Evolutionary conservation across 35 echinoderm and acorn worm species (phyloP), one percentile per base, ranked within the genome.

Genomic region (Apostichopus californicus): DNA sequence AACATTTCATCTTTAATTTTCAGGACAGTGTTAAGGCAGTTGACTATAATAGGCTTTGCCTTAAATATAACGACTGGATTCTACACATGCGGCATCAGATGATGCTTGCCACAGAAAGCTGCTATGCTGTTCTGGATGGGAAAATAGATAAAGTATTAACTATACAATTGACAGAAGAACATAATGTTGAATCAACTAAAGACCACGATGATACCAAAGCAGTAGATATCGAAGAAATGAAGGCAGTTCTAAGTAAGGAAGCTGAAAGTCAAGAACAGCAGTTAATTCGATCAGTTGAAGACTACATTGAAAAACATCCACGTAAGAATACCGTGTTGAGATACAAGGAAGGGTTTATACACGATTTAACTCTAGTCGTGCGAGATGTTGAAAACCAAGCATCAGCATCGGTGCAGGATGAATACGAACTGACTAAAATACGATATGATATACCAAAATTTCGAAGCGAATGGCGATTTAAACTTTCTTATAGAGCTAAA

Each of bases 1-100:
- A 91, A 68, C 73, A 91, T 60, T 91, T 91, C 55, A 73, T 91
- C n/a, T 91, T 91, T 60, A 91, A 91, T 78, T 91, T 91, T 57
- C 89, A 77, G 77, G 77, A 91, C 61, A 91, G 89, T 22, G 89
- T 91, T 18, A 79, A 23, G 3, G 71, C 77, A 1, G 89, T 79
- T n/a, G 72, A 77, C 13, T 91, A 54, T 60, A 91, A 91, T 25
- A 21, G 79, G 21, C 23, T 91, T 79, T 89, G 86, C 28, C 86
- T 89, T 14, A 24, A 89, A 15, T 89, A 72, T 57, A 89, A 72
- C 72, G 64, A 89, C 15, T 89, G 86, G 86, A 89, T 89, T 72
- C 57, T 66, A 10, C 20, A 72, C 34, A 89, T 89, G 86, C 20
- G 86, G 52, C 6, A 66, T 72, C 21, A 89, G 23, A 89, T 89